Evolutionary conservation across 1,140 invertebrate genomes (phyloP), one percentile per base, ranked within the genome.

Genomic region (Anoplolepis gracilipes): DNA sequence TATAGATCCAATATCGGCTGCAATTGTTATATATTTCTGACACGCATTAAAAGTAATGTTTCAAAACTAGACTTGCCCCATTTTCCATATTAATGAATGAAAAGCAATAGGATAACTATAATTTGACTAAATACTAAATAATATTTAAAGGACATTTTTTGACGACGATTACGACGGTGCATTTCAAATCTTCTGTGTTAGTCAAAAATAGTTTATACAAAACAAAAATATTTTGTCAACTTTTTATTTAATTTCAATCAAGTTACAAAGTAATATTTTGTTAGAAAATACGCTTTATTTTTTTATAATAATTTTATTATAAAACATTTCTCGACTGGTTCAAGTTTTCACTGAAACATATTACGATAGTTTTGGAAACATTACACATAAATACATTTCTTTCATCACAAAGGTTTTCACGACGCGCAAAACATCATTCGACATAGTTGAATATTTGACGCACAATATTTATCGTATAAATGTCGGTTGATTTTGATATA

Each of bases 21-120:
- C 19, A 13, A 22, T 62, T 6, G n/a, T 36, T 67, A 49, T 11
- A 67, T 67, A 62, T 39, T 67, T 22, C 33, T 53, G 10, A 79
- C 42, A 67, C 42, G 7, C 30, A 53, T 22, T 67, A 36, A 67
- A 22, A 67, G 33, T 42, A 30, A 46, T 3, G 11, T 78, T 78
- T 78, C 30, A 30, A 67, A 16, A 16, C 22, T 19, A 33, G 25
- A 65, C 8, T 46, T 28, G n/a, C 13, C 11, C 8, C 42, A 22
- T 33, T 49, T 33, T 77, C 13, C 61, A 78, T 36, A 39, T 39
- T 75, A 59, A 59, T 3, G 53, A 75, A 67, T 78, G 42, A 64
- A 39, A 25, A 42, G 19, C 64, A 4, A 5, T 13, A 67, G n/a
- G 10, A 36, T 53, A 4, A 16, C n/a, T 1, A 55, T 25, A 53